Conservation (phyloP, 2,113 vertebrate genomes). For the human region DNA sequence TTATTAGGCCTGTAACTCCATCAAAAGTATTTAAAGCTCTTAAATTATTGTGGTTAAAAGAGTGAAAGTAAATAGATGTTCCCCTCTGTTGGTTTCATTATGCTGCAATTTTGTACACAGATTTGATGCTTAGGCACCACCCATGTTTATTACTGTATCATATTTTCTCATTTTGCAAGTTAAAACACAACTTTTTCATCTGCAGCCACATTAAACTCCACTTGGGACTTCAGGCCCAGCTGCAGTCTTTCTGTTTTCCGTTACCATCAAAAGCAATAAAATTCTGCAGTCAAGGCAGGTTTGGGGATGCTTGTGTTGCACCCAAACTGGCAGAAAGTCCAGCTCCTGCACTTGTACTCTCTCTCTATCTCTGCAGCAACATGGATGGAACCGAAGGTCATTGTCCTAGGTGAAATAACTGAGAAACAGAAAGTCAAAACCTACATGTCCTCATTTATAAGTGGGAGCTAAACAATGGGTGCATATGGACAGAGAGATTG, state of each 20-base stretch:
- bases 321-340: neutral
- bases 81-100: neutral
- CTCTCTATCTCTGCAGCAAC: neutral
- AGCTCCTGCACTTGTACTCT: neutral
- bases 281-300: neutral
- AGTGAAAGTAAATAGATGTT: slow-evolving; percentile 5
- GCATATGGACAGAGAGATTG: too few species aligned
- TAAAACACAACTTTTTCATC: neutral
- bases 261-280: slow-evolving; percentile 15
- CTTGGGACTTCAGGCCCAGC: neutral
- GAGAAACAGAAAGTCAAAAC: too few species aligned
- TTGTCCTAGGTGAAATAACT: too few species aligned
- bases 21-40: slow-evolving; percentile 43
- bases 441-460: too few species aligned
- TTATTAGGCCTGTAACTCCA: slow-evolving; percentile 53
- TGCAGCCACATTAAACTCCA: neutral
- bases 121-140: neutral
- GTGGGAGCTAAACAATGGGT: too few species aligned
- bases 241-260: neutral
- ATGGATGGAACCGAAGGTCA: too few species aligned
- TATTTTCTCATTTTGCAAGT: neutral
- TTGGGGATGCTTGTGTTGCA: neutral
- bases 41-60: neutral
- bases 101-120: neutral
- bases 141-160: neutral